Base-by-base conservation (phyloP, 2,888 invertebrate genomes). In the Tethea ocularis region DNA sequence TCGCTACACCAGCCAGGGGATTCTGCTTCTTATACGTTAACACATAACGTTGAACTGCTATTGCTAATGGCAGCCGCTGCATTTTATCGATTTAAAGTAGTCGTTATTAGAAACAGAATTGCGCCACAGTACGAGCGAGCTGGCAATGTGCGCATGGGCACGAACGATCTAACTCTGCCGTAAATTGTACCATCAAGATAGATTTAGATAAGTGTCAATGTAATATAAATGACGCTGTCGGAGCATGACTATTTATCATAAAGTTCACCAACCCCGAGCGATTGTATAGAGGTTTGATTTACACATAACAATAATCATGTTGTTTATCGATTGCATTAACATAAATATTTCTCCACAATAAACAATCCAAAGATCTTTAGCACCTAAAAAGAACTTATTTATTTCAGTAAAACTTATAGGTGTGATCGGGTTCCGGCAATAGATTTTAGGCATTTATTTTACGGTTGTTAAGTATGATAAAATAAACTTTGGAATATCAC, bases 11-110 rank as follows among this genome's bases (percentile, higher is more conserved):
- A 67, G 70, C 67, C 69, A 65, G 65, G 59, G 67, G 66, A 83
- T 80, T 82, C 71, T 78, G 68, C 70, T 66, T 75, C 77, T 80
- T 78, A 78, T 62, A 61, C 54, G 57, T 66, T 58, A 59, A 57
- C 55, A 58, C 62, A 69, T 67, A 74, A 69, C 59, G 72, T 67
- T 57, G 58, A 72, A 65, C 61, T 56, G 62, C 61, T 60, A 53
- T 58, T 53, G 53, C 54, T 60, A 54, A 52, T 26, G 52, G 55
- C 17, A 57, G 46, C 56, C 58, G 56, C 23, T 60, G 26, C 58
- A 61, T 54, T 67, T 70, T 59, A 69, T 69, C 60, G 68, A 69
- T 71, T 72, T 70, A 67, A 65, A 67, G 57, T 69, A 69, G 64
- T 59, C 58, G 61, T 63, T 68, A 70, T 69, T 67, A 64, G 64